These are phyloP conservation scores for Petrolisthes manimaculis DNA, from an alignment of 2,888 invertebrate species.

Conservation along the genomic window DNA sequence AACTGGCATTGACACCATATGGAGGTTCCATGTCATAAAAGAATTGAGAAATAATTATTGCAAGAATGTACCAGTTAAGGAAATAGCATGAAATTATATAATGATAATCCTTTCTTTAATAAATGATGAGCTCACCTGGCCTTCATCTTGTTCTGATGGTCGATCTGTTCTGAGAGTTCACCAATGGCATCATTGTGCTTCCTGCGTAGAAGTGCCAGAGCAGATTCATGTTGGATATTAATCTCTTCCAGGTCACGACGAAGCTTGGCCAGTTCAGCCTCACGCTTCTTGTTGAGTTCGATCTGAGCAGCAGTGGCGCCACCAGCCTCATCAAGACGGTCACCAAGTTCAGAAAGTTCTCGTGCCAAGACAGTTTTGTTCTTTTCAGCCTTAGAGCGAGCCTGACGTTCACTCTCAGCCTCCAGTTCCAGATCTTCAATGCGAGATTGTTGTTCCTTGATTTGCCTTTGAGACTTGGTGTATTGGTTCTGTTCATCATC, in stretches of 20 bases:
- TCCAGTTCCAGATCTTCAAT: constrained; percentile 99
- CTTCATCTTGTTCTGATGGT: constrained; percentile 92
- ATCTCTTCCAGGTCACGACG: constrained; percentile 96
- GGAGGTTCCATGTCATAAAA: no score
- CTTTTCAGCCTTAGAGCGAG: constrained; percentile 71
- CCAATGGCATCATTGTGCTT: constrained; percentile 99
- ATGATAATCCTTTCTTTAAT: background rate
- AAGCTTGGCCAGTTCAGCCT: constrained; percentile 97
- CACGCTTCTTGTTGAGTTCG: constrained; percentile 99
- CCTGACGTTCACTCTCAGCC: constrained; percentile 98
- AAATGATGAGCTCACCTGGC: constrained; percentile 81
- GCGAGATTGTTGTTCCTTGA: constrained; percentile 98
- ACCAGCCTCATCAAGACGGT: constrained; percentile 97
- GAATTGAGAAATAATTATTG: no score
- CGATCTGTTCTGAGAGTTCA: constrained; percentile 99
- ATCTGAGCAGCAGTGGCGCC: constrained; percentile 99
- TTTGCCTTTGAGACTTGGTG: constrained; percentile 96
- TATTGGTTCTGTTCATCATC: constrained; percentile 99
- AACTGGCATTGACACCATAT: no score
- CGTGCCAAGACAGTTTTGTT: constrained; percentile 75
- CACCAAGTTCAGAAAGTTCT: constrained; percentile 95
- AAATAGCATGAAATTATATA: no score
- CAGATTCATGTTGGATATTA: constrained; percentile 98
- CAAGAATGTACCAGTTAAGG: no score
- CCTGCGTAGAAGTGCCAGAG: constrained; percentile 96